These are phyloP conservation scores for Deroptyus accipitrinus DNA, from an alignment of 2,113 vertebrate genomes.

Conservation along the genomic window DNA sequence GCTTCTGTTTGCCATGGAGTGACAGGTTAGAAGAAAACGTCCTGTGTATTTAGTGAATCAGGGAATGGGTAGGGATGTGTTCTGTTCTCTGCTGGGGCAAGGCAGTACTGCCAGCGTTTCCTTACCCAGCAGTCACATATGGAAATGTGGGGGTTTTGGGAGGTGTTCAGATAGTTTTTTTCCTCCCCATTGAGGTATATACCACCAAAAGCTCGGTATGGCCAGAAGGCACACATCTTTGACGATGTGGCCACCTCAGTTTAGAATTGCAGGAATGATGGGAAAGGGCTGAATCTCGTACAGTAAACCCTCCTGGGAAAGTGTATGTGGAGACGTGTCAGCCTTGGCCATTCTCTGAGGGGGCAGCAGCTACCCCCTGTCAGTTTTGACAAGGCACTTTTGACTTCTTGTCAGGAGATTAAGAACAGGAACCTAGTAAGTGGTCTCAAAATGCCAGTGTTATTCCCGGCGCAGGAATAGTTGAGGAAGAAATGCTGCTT, in stretches of 20 bases:
- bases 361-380: neutral
- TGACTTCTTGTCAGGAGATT: constrained; percentile 39
- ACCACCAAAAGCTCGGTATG: neutral
- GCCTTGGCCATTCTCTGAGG: neutral
- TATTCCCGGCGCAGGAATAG: neutral
- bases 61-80: neutral
- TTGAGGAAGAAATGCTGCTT: neutral
- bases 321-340: neutral
- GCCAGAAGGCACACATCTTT: neutral
- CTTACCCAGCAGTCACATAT: neutral
- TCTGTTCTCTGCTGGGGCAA: neutral
- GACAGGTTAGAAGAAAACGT: neutral
- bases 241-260: neutral
- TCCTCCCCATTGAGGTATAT: neutral
- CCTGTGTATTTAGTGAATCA: neutral
- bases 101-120: neutral
- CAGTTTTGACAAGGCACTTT: constrained; percentile 38
- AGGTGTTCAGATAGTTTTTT: neutral
- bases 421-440: constrained; percentile 23
- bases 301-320: neutral
- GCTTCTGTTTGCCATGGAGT: neutral
- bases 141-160: neutral
- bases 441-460: neutral
- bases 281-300: neutral
- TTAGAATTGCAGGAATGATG: neutral